These are phyloP conservation scores for Poeciliopsis occidentalis DNA, from an alignment of 2,113 vertebrate genomes.

Conservation along the genomic window DNA sequence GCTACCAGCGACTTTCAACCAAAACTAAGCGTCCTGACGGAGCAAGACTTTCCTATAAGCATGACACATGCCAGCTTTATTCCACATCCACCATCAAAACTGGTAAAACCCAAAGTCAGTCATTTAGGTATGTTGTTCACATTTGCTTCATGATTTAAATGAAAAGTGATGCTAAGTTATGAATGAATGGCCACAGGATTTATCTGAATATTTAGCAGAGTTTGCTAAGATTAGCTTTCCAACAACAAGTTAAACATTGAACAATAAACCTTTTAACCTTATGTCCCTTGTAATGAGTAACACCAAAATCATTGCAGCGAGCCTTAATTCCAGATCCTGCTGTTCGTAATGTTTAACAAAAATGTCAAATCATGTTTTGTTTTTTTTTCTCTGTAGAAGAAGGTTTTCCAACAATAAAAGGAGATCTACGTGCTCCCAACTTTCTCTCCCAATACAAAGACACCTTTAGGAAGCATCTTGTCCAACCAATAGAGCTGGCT, in stretches of 20 bases:
- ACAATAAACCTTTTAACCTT: neutral
- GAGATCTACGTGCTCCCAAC: neutral
- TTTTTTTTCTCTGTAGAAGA: constrained; percentile 20
- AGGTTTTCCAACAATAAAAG: constrained; percentile 25
- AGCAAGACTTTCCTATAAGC: constrained; percentile 32
- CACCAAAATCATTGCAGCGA: constrained; percentile 5
- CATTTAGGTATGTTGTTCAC: constrained; percentile 40
- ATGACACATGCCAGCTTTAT: constrained; percentile 28
- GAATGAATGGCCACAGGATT: neutral
- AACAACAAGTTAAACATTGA: neutral
- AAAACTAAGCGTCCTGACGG: neutral
- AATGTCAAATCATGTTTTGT: neutral
- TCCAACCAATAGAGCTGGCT: constrained; percentile 10
- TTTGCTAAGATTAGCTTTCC: neutral
- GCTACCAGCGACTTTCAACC: too few relatives aligned
- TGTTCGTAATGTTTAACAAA: neutral
- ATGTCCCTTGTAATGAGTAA: constrained; percentile 24
- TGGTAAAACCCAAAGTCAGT: constrained; percentile 11
- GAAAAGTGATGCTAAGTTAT: neutral
- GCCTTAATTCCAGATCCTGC: neutral
- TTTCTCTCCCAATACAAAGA: constrained; percentile 40
- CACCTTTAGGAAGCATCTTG: constrained; percentile 39
- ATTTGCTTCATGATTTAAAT: neutral
- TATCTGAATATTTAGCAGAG: neutral
- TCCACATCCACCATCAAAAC: neutral